These are phyloP conservation scores for Porites australiensis DNA, from an alignment of 64 coral and sea anemone species.

Conservation along the genomic window DNA sequence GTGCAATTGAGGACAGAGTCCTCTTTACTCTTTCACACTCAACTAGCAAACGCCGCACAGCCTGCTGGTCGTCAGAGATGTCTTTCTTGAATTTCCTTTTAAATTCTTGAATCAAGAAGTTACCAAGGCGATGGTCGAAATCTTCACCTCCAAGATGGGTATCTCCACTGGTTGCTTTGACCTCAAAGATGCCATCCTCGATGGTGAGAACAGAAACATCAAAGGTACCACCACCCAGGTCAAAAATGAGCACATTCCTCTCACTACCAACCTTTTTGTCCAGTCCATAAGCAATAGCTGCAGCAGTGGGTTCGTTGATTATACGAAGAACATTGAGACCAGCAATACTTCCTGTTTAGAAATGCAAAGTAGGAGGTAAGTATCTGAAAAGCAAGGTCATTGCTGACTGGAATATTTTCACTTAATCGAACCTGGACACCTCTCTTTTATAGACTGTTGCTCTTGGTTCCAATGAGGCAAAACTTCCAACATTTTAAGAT, in stretches of 20 bases:
- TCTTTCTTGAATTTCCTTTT: constrained; percentile 66
- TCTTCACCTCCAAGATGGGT: constrained; percentile 72
- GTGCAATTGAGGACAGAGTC: constrained; percentile 56
- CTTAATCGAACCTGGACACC: no score
- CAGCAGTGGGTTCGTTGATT: constrained; percentile 46
- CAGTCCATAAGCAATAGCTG: constrained; percentile 52
- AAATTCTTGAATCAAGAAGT: constrained; percentile 43
- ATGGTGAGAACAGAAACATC: constrained; percentile 71
- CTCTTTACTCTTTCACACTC: constrained; percentile 71
- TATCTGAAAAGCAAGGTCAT: neutral
- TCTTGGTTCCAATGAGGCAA: no score
- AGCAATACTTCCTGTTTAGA: neutral
- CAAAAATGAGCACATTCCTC: constrained; percentile 23
- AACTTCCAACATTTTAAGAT: no score
- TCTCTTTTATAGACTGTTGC: no score
- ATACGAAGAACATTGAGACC: neutral
- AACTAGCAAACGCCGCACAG: constrained; percentile 53
- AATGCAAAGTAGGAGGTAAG: neutral
- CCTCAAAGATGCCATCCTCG: constrained; percentile 76
- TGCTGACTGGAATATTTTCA: no score
- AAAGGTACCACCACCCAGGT: constrained; percentile 61
- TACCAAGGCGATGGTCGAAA: constrained; percentile 60
- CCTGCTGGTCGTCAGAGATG: constrained; percentile 23
- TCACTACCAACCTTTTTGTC: constrained; percentile 34
- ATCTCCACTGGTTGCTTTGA: constrained; percentile 57